phyloP scores from a whole-genome alignment of 2,797 vertebrate genomes.

The Simalia tracyae region DNA sequence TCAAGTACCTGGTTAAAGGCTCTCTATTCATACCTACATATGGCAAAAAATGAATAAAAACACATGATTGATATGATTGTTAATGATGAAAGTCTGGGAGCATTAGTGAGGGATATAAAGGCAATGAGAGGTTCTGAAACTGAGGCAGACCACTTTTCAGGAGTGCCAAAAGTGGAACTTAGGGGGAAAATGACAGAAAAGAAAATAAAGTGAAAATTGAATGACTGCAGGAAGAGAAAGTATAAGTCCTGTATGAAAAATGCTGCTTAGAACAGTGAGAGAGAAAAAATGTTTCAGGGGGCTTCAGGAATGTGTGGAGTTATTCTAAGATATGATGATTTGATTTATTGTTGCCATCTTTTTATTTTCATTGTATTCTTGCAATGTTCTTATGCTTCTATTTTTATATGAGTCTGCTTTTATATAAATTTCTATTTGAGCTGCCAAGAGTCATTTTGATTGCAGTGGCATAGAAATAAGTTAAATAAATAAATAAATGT shows the following conservation, averaged over 20 bases:
- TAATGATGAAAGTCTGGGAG: neutral
- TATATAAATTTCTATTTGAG: neutral
- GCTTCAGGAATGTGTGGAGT: neutral
- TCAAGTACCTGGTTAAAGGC: neutral
- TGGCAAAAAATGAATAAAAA: neutral
- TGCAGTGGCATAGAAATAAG: neutral
- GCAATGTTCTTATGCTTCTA: neutral
- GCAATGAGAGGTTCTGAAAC: neutral
- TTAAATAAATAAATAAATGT: neutral
- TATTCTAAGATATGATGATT: neutral
- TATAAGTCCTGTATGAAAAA: neutral
- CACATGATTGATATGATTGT: neutral
- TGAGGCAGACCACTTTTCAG: neutral
- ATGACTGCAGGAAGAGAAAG: neutral
- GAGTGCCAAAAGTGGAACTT: neutral
- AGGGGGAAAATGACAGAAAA: neutral
- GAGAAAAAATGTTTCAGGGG: neutral
- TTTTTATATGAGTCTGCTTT: neutral
- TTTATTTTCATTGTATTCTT: neutral
- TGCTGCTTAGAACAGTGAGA: neutral
- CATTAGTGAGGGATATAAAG: neutral
- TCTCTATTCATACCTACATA: neutral
- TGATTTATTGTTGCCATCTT: neutral
- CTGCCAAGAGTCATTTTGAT: neutral
- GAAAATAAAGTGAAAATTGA: neutral